phyloP scores from a whole-genome alignment of 2,888 invertebrate species.

The Melieria picta region DNA sequence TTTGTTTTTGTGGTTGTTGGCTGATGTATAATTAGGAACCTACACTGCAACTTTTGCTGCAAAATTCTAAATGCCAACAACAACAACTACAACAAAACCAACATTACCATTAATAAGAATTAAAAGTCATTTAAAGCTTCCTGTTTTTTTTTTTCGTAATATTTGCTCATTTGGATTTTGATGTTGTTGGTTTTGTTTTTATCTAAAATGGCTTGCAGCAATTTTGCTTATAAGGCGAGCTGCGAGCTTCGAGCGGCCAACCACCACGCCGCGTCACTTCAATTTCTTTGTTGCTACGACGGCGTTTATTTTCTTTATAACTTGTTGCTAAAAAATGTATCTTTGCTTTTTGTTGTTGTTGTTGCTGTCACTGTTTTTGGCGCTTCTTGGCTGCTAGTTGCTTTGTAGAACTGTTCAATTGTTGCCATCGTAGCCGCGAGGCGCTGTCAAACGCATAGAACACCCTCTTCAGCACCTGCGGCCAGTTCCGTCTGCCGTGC shows the following conservation, averaged over 20 bases:
- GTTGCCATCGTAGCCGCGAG: too few species aligned
- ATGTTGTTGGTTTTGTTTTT: conserved; percentile 11
- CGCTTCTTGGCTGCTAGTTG: too few species aligned
- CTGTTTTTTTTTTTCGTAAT: conserved; percentile 27
- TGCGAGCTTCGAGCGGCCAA: too few species aligned
- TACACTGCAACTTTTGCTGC: conserved; percentile 29
- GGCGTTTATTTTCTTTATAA: too few species aligned
- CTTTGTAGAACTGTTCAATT: too few species aligned
- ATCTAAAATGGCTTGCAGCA: conserved; percentile 17
- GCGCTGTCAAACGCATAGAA: too few species aligned
- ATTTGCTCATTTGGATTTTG: conserved; percentile 2
- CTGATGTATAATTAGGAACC: conserved; percentile 28
- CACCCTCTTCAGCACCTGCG: too few species aligned
- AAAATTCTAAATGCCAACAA: conserved; percentile 30
- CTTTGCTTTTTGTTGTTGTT: too few species aligned
- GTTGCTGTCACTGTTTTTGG: too few species aligned
- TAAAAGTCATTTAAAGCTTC: conserved; percentile 37
- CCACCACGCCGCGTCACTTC: too few species aligned
- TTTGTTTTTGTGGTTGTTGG: conserved; percentile 1
- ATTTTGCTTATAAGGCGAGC: neutral
- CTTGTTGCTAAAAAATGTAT: too few species aligned
- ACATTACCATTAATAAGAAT: conserved; percentile 28
- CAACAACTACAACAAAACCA: conserved; percentile 24
- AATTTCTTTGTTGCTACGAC: neutral
- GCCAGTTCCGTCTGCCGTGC: too few species aligned